phyloP scores from a whole-genome alignment of 2,888 invertebrate genomes.

The Calliphora vomitoria region DNA sequence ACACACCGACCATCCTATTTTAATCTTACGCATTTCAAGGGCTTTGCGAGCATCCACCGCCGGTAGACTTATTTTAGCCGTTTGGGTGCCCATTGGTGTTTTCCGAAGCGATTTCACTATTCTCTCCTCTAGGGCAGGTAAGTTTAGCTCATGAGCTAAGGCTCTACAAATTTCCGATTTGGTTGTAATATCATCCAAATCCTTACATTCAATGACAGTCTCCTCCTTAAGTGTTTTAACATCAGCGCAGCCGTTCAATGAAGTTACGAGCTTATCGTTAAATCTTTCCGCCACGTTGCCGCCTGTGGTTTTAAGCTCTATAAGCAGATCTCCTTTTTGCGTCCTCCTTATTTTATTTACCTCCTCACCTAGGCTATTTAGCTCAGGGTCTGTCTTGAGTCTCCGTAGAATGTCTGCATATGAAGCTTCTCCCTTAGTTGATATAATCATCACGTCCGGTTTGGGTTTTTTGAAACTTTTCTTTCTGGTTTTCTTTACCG shows the following conservation, averaged over 20 bases:
- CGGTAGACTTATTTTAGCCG: background rate
- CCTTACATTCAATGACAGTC: constrained; percentile 6
- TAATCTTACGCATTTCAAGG: background rate
- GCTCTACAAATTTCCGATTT: background rate
- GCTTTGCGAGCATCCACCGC: background rate
- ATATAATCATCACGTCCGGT: background rate
- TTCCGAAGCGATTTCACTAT: background rate
- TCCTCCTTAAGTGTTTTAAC: background rate
- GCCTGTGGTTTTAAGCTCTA: background rate
- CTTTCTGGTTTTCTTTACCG: background rate
- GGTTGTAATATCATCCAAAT: constrained; percentile 14
- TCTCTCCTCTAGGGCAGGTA: background rate
- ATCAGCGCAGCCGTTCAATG: background rate
- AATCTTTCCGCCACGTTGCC: background rate
- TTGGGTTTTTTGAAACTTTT: background rate
- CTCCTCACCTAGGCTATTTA: background rate
- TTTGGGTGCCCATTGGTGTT: no score
- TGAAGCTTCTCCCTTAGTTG: background rate
- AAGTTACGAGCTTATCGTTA: background rate
- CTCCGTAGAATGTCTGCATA: background rate
- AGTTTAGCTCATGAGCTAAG: background rate
- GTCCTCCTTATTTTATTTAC: background rate
- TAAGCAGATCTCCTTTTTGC: no score
- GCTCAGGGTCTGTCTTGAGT: background rate
- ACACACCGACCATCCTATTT: constrained; percentile 3